Base-by-base conservation (phyloP, 2,113 vertebrate genomes). In the Hucho hucho region DNA sequence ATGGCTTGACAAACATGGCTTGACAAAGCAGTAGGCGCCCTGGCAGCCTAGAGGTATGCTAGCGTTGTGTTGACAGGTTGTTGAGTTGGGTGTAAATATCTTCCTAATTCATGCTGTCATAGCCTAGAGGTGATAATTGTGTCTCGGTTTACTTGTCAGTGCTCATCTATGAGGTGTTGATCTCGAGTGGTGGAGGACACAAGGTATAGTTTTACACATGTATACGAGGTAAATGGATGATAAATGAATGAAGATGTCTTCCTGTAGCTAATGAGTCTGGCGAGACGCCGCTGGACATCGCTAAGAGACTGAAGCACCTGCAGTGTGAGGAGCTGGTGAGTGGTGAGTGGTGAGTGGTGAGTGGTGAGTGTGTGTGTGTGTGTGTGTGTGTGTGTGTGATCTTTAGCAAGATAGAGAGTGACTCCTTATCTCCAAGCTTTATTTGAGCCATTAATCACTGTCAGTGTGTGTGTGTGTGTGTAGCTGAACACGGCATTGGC, bases 281-380 rank as follows among this genome's bases (percentile, higher is more conserved):
- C 69, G 97, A 99, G 93, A 98, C 97, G 0, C 96, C 97, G 0
- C 89, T 98, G 83, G 97, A 99, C 89, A 99, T 99, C 18, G 97
- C 98, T 46, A 95, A 89, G 81, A 92, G 97, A 74, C 95, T 99
- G 65, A 96, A 96, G 85, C 98, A 99, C 47, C 87, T 94, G 59
- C 97, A 95, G 92, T 99, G 98, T 64, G 98, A 99, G 82, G 98
- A 99, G 75, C 67, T 98, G 97, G 98, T 99, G 93, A 95, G 97
- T 47, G 4, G 13, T 5, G 49, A 32, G 13, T 7, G 16, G 56
- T 20, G 56, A 4, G 56, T 58, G 18, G 16, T 63, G 59, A 1
- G 53, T 53, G 47, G 47, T 13, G 47, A 4, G 25, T 28, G 64
- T 28, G 64, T 20, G 53, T 29, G 12, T 53, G 2, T 18, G 37